phyloP scores from a whole-genome alignment of 2,797 vertebrate genomes.

The Poeciliopsis turneri region DNA sequence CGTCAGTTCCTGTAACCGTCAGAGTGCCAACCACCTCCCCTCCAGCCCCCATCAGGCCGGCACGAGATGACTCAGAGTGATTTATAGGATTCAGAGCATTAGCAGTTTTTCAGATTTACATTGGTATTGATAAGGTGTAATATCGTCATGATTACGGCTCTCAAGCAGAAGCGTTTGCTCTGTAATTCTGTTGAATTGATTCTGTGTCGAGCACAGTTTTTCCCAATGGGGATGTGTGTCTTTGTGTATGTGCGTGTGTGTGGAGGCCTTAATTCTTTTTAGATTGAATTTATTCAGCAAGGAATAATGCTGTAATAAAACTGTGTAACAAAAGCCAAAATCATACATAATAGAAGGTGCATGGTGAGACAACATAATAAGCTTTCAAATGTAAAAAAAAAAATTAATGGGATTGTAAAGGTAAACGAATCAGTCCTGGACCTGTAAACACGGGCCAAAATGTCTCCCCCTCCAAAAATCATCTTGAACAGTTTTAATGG shows the following conservation, averaged over 20 bases:
- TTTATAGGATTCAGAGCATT: slow-evolving; percentile 69
- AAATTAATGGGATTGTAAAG: slow-evolving; percentile 18
- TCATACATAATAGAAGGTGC: slow-evolving; percentile 12
- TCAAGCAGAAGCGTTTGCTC: slow-evolving; percentile 34
- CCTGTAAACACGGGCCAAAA: slow-evolving; percentile 21
- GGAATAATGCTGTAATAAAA: slow-evolving; percentile 25
- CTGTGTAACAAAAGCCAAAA: background rate
- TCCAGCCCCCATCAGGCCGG: slow-evolving; percentile 60
- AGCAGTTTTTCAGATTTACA: slow-evolving; percentile 59
- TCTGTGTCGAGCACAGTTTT: slow-evolving; percentile 20
- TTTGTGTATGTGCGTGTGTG: background rate
- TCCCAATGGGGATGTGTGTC: slow-evolving; percentile 4
- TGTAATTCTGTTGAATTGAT: slow-evolving; percentile 38
- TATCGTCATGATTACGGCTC: slow-evolving; percentile 55
- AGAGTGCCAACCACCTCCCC: slow-evolving; percentile 70
- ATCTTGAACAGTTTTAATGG: slow-evolving; percentile 50
- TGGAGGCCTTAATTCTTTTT: slow-evolving; percentile 27
- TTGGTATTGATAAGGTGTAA: slow-evolving; percentile 61
- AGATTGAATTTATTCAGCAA: slow-evolving; percentile 32
- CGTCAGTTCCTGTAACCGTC: slow-evolving; percentile 77
- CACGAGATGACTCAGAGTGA: slow-evolving; percentile 51
- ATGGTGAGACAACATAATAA: slow-evolving; percentile 9
- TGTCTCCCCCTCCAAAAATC: slow-evolving; percentile 18
- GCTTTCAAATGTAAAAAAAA: slow-evolving; percentile 4
- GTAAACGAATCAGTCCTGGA: slow-evolving; percentile 31